Conservation (phyloP, 2,888 invertebrate species). For the Xylophagus ater region DNA sequence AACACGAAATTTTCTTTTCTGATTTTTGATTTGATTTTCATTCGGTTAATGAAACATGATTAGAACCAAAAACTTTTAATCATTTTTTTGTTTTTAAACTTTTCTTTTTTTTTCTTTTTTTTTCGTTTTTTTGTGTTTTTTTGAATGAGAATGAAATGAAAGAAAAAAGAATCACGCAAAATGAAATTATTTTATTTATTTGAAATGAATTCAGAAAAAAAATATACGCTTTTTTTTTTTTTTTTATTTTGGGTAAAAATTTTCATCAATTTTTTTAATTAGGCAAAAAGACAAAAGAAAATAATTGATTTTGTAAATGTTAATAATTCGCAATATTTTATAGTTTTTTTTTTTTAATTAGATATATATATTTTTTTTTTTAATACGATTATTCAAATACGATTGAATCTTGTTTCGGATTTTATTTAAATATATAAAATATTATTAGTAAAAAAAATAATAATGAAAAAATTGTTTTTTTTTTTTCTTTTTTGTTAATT, state of each 20-base stretch:
- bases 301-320: conserved; percentile 13
- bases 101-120: conserved; percentile 6
- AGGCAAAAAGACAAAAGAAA: no score
- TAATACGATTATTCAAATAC: conserved; percentile 16
- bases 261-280: no score
- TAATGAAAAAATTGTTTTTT: conserved; percentile 1
- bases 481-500: no score
- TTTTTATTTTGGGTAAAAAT: no score
- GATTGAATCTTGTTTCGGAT: conserved; percentile 15
- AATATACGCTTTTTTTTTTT: no score
- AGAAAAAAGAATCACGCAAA: no score
- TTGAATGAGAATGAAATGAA: no score
- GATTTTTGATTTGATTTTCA: conserved; percentile 4
- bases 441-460: conserved; percentile 4
- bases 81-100: conserved; percentile 8
- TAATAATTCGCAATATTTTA: conserved; percentile 15
- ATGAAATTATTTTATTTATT: no score
- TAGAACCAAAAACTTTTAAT: no score
- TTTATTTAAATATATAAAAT: conserved; percentile 2
- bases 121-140: conserved; percentile 14
- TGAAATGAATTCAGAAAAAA: no score
- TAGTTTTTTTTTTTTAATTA: background rate
- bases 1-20: conserved; percentile 7
- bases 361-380: conserved; percentile 1
- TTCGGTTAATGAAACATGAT: no score